Base-by-base conservation (phyloP, 2,888 invertebrate genomes). In the Melanophora roralis region DNA sequence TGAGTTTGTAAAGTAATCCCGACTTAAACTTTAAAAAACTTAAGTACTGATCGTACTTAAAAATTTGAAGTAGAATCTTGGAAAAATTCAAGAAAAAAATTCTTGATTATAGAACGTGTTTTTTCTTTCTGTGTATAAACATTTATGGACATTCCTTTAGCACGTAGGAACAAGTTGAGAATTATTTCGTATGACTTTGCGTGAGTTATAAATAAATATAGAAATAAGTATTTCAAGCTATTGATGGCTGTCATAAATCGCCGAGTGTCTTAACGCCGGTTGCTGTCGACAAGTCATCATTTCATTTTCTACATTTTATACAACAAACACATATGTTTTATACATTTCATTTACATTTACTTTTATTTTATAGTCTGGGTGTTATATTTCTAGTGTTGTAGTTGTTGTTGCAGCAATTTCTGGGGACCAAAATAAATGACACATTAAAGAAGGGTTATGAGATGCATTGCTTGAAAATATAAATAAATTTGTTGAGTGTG, bases 201-300 rank as follows among this genome's bases (percentile, higher is more conserved):
- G 5, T 49, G 62, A 60, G 51, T 43, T 71, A 72, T 45, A 72
- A 75, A 67, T 68, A 80, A 80, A 72, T 76, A 76, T 68, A 57
- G 68, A 80, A 68, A 67, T 75, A n/a, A n/a, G n/a, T n/a, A 67
- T 27, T 60, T 71, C 69, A 67, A 62, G 67, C 71, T 60, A 82
- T 81, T 82, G 83, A 83, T 82, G 78, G 77, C 77, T 81, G 83
- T 83, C 83, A 83, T 83, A 83, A 83, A 82, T 83, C 81, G 69
- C 74, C 72, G 75, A 76, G 79, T 72, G 75, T 76, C 65, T 65
- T 72, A 76, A 73, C 72, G 80, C 72, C 76, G 76, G 80, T 19
- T 80, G 76, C 38, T 64, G 67, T 40, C 72, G 67, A 60, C 43
- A 67, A 51, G 55, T 38, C 60, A 51, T 43, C 64, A 27, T 69